A percentile compares a stretch with the other conserved stretches of the same genome.
phyloP scores from a whole-genome alignment of 2,888 invertebrate genomes.

The Lithophane leautieri region DNA sequence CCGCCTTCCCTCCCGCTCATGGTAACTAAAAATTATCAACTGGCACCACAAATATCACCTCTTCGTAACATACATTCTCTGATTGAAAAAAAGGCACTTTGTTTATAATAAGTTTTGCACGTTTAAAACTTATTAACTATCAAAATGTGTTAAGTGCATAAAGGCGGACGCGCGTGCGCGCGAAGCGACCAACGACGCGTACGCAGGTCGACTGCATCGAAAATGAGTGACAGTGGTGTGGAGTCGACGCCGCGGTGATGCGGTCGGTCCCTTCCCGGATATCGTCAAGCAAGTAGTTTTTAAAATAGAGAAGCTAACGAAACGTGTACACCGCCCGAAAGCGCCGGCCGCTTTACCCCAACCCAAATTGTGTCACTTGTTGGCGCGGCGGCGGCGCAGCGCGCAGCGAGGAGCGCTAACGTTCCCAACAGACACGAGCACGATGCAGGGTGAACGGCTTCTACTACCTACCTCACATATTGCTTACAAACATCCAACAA shows the following conservation, averaged over 20 bases:
- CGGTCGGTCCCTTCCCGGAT: conserved; percentile 89
- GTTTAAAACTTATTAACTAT: conserved; percentile 81
- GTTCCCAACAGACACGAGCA: conserved; percentile 73
- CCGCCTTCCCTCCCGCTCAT: conserved; percentile 90
- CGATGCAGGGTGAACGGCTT: conserved; percentile 81
- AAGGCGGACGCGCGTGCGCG: conserved; percentile 85
- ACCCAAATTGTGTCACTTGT: conserved; percentile 88
- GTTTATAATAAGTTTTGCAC: conserved; percentile 76
- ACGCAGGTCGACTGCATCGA: conserved; percentile 89
- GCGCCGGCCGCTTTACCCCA: conserved; percentile 88
- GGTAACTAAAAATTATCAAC: conserved; percentile 84
- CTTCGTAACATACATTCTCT: conserved; percentile 84
- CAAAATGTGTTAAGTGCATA: conserved; percentile 82
- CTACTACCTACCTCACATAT: conserved; percentile 71
- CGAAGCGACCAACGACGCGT: conserved; percentile 87
- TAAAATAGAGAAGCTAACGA: conserved; percentile 90
- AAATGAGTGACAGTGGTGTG: conserved; percentile 84
- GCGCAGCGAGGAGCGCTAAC: conserved; percentile 72
- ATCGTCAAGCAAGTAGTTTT: conserved; percentile 88
- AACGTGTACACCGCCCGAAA: conserved; percentile 89
- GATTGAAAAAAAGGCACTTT: conserved; percentile 79
- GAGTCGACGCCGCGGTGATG: conserved; percentile 81
- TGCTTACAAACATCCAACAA: conserved; percentile 73
- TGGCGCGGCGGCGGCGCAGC: conserved; percentile 74
- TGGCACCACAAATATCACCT: conserved; percentile 88